Percentiles rank a stretch among this genome's conserved stretches.
Evolutionary conservation across 1,140 invertebrate genomes (phyloP).

Genomic region (Drosophila kikkawai): DNA sequence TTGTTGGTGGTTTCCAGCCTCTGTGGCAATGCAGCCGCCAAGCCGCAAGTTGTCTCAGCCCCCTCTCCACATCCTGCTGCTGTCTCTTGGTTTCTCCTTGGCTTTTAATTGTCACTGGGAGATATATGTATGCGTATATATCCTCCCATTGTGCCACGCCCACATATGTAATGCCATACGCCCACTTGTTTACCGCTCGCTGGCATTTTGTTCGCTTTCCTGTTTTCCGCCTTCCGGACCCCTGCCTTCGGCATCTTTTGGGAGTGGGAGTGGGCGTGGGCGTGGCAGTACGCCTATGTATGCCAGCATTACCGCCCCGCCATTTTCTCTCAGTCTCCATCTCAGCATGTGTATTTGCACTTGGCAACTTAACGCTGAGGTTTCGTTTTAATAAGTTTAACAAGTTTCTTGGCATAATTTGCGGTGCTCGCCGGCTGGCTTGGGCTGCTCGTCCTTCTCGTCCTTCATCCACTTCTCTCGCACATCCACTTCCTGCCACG

Average conservation of each 20-base stretch:
- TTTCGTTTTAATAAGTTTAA: slow-evolving; percentile 84
- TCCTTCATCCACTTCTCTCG: slow-evolving; percentile 8
- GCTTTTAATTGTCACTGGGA: slow-evolving; percentile 50
- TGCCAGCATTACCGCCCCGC: background rate
- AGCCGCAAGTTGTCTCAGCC: slow-evolving; percentile 33
- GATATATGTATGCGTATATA: slow-evolving; percentile 15
- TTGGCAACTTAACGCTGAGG: slow-evolving; percentile 77
- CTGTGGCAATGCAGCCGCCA: slow-evolving; percentile 16
- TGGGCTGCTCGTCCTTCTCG: background rate
- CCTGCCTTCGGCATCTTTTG: background rate
- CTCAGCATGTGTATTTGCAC: slow-evolving; percentile 66
- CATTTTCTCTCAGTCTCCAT: slow-evolving; percentile 5
- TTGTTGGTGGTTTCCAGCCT: slow-evolving; percentile 21
- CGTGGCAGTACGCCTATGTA: slow-evolving; percentile 15
- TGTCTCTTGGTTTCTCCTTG: slow-evolving; percentile 11
- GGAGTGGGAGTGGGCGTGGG: slow-evolving; percentile 1
- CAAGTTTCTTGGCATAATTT: slow-evolving; percentile 84
- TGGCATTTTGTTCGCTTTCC: slow-evolving; percentile 38
- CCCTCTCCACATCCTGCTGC: background rate
- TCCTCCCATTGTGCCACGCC: slow-evolving; percentile 25
- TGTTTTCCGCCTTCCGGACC: slow-evolving; percentile 10
- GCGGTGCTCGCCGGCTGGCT: slow-evolving; percentile 40
- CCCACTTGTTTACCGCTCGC: slow-evolving; percentile 64
- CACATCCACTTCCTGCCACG: slow-evolving; percentile 29
- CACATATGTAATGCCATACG: slow-evolving; percentile 41